Evolutionary conservation across 1,140 invertebrate genomes (phyloP).

Genomic region (Latrodectus geometricus): DNA sequence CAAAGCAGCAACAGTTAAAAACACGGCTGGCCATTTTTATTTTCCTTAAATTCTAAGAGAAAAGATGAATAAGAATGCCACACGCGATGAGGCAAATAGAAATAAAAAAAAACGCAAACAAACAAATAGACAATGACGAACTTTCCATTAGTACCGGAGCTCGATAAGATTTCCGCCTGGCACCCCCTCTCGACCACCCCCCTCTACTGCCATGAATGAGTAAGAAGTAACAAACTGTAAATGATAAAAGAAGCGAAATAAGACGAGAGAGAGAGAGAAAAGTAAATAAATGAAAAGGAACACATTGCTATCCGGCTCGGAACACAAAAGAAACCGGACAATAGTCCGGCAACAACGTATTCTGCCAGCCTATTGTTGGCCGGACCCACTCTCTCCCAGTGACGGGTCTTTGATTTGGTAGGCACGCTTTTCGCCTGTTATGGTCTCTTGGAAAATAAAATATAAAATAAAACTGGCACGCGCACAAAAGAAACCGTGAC

Average conservation of each 20-base stretch:
- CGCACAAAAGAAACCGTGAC: constrained; percentile 8
- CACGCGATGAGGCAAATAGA: neutral
- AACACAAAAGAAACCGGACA: constrained; percentile 46
- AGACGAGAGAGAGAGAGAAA: constrained; percentile 17
- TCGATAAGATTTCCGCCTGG: constrained; percentile 27
- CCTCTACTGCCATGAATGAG: constrained; percentile 31
- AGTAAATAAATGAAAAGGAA: constrained; percentile 51
- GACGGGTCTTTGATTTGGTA: constrained; percentile 38
- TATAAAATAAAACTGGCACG: constrained; percentile 3
- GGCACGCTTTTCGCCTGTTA: neutral
- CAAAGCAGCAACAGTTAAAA: no score
- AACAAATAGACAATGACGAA: neutral
- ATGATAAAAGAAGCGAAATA: constrained; percentile 40
- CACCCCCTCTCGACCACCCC: neutral
- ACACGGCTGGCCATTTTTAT: no score
- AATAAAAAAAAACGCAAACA: neutral
- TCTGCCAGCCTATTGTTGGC: constrained; percentile 26
- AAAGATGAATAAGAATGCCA: neutral
- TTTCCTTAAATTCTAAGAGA: no score
- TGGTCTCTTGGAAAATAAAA: constrained; percentile 7
- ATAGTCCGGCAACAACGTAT: constrained; percentile 37
- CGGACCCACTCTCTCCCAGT: constrained; percentile 3
- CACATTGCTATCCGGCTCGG: constrained; percentile 34
- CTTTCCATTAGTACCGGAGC: constrained; percentile 31
- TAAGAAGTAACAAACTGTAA: constrained; percentile 55